Evolutionary conservation across 2,888 invertebrate species (phyloP), one percentile per base, ranked within the genome.

Genomic region (Nemotelus nigrinus): DNA sequence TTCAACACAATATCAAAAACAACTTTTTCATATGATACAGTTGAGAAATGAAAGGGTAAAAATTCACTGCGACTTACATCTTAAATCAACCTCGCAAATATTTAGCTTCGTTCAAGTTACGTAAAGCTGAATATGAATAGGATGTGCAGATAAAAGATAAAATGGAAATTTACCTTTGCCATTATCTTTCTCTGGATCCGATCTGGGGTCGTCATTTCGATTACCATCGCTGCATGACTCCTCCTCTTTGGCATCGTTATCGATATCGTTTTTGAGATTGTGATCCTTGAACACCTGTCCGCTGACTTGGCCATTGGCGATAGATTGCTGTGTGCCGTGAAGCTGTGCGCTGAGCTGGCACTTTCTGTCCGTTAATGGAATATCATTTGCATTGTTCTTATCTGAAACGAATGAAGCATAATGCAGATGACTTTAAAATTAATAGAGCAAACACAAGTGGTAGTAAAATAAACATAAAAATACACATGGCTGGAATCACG

Each of bases 341-440:
- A 55, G 55, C 10, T 53, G 55, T 2, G 4, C 4, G 5, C 53
- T 44, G 7, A 55, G 55, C 78, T 80, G 78, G 78, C 78, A 81
- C 81, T 81, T 82, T 83, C 82, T 81, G 80, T 83, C 84, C 84
- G 83, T 83, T 83, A 85, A 84, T 83, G 84, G 84, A 82, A 85
- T 83, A 83, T 85, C 83, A 80, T 86, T 86, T 81, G 85, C 86
- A 83, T 85, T 86, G 83, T 83, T 82, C 82, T 85, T 84, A 82
- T 84, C 83, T 81, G 83, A 83, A 60, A 70, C 39, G 74, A 58
- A 43, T 55, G 48, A 72, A 72, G 60, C 10, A 68, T 8, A 45
- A 63, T 76, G 60, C 55, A 55, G 55, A 77, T 72, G 72, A 47
- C 25, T 63, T 67, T 67, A 25, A 25, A 25, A 25, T 25, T 25